Conservation (phyloP, 2,113 vertebrate species). For the Periophthalmus modestus region DNA sequence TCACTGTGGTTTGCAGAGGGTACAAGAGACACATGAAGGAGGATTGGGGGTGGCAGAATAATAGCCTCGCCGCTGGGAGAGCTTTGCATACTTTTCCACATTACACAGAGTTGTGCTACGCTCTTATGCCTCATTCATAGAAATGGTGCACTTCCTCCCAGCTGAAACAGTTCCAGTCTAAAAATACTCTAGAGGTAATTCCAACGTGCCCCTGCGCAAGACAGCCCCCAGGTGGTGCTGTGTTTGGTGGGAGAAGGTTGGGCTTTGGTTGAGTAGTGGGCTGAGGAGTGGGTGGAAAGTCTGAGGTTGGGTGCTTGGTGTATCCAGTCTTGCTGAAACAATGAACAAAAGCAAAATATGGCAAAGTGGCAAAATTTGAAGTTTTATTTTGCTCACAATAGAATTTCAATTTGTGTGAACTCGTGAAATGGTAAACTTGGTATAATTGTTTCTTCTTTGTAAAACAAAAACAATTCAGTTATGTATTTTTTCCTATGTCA, state of each 20-base stretch:
- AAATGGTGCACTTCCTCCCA: slow-evolving; percentile 63
- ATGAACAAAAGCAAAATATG: not conserved
- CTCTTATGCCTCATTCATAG: slow-evolving; percentile 72
- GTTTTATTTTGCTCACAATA: not conserved
- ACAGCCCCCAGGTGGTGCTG: slow-evolving; percentile 43
- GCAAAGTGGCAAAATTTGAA: not conserved
- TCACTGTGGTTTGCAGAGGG: slow-evolving; percentile 51
- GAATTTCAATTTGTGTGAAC: too few relatives aligned
- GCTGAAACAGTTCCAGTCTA: slow-evolving; percentile 66
- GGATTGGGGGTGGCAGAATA: slow-evolving; percentile 45
- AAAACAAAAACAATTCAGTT: too few relatives aligned
- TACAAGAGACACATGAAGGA: slow-evolving; percentile 32
- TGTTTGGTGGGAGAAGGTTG: not conserved
- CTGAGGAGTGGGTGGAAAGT: not conserved
- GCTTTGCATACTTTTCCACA: slow-evolving; percentile 53
- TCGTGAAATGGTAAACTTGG: too few relatives aligned
- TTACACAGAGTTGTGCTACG: slow-evolving; percentile 22
- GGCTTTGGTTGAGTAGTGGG: too few relatives aligned
- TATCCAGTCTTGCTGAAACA: too few relatives aligned
- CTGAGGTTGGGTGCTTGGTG: too few relatives aligned
- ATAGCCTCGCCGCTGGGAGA: slow-evolving; percentile 58
- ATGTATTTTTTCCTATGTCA: too few relatives aligned
- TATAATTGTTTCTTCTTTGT: too few relatives aligned
- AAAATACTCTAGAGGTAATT: slow-evolving; percentile 77
- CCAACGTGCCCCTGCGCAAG: slow-evolving; percentile 27